Conservation (phyloP, 2,888 invertebrate genomes). For the Leptogaster cylindrica region DNA sequence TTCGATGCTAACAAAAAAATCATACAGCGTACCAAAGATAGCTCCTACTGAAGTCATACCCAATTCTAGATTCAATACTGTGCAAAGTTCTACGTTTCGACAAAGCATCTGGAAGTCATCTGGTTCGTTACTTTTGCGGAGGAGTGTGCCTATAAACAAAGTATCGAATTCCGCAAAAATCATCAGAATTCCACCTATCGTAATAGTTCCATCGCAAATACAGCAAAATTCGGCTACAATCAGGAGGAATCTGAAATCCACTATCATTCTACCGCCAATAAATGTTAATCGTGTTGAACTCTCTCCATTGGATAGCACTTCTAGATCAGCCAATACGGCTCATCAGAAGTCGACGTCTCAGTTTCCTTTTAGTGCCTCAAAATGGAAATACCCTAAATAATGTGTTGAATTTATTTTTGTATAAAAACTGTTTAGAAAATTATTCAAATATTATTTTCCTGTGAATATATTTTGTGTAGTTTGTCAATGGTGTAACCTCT, state of each 20-base stretch:
- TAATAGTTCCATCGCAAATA: constrained; percentile 54
- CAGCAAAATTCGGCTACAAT: constrained; percentile 3
- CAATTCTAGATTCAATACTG: neutral
- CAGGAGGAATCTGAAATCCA: constrained; percentile 14
- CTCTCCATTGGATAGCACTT: constrained; percentile 49
- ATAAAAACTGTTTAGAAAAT: neutral
- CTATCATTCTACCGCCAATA: constrained; percentile 45
- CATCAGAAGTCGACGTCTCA: constrained; percentile 56
- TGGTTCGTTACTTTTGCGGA: constrained; percentile 16
- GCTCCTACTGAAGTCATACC: neutral
- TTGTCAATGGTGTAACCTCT: too few relatives aligned
- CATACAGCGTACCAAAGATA: neutral
- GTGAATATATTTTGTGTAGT: too few relatives aligned
- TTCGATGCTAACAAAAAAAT: constrained; percentile 36
- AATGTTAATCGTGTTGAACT: constrained; percentile 52
- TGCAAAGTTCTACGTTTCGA: neutral
- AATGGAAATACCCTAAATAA: constrained; percentile 59
- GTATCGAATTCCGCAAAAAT: constrained; percentile 51
- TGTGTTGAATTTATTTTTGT: too few relatives aligned
- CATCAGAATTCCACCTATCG: constrained; percentile 58
- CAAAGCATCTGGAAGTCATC: constrained; percentile 34
- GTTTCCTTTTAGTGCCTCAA: constrained; percentile 59
- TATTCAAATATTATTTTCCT: neutral
- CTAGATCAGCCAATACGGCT: constrained; percentile 58
- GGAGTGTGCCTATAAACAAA: constrained; percentile 41